Percentiles rank a stretch among this genome's conserved stretches.
phyloP scores from a whole-genome alignment of 2,113 vertebrate genomes.

The Triplophysa rosa region DNA sequence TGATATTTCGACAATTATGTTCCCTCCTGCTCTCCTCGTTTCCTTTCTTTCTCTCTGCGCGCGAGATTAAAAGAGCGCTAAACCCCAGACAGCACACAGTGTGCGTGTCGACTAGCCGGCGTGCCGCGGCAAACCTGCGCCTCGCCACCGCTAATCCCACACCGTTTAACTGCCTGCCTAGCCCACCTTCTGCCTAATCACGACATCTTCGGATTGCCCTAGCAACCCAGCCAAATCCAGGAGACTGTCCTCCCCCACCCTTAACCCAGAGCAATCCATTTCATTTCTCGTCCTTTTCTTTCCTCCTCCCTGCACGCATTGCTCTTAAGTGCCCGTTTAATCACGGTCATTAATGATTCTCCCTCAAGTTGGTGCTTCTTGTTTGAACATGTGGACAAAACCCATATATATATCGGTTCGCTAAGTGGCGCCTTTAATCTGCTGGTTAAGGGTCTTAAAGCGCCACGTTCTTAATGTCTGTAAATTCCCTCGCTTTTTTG shows the following conservation, averaged over 20 bases:
- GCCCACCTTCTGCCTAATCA: constrained; percentile 70
- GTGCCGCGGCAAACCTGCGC: constrained; percentile 58
- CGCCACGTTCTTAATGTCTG: constrained; percentile 35
- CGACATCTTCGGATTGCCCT: constrained; percentile 67
- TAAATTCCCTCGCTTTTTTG: constrained; percentile 56
- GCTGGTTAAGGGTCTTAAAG: constrained; percentile 49
- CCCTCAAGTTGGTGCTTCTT: constrained; percentile 47
- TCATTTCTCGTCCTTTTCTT: constrained; percentile 22
- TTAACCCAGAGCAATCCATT: constrained; percentile 40
- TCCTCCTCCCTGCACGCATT: constrained; percentile 21
- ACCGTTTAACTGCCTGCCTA: constrained; percentile 70
- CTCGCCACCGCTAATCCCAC: constrained; percentile 73
- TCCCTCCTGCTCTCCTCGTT: constrained; percentile 56
- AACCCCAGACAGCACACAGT: constrained; percentile 69
- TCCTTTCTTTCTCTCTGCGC: constrained; percentile 40
- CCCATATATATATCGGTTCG: constrained; percentile 23
- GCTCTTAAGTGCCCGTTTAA: constrained; percentile 51
- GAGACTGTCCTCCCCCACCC: constrained; percentile 58
- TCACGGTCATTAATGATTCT: constrained; percentile 53
- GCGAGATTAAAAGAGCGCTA: constrained; percentile 74
- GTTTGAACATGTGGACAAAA: constrained; percentile 54
- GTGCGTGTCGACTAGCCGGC: constrained; percentile 62
- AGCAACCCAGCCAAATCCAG: constrained; percentile 58
- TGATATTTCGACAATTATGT: constrained; percentile 73
- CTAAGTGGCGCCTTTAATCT: constrained; percentile 56